Evolutionary conservation across 2,888 invertebrate genomes (phyloP), one percentile per base, ranked within the genome.

Genomic region (Cheilosia pagana): DNA sequence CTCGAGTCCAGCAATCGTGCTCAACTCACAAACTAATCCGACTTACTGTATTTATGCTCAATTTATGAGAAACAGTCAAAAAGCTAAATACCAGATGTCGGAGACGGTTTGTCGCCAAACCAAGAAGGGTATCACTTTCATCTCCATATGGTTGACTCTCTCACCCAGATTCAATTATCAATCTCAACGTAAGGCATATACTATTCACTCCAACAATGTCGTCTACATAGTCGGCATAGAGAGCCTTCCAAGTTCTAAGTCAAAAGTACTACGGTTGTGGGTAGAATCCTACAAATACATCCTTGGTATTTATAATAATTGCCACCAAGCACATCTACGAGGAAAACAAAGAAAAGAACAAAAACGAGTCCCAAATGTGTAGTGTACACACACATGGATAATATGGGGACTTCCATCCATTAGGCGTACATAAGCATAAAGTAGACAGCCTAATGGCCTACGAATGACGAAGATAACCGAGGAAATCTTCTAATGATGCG

Each of bases 381-480:
- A 12, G 43, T 50, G 8, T 23, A 12, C 50, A 10, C 23, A 25
- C 14, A 25, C 14, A 48, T 45, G 48, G 39, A 50, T 71, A 52
- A 60, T 60, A 62, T n/a, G n/a, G 52, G 71, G 60, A 60, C 19
- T 71, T 5, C 23, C 50, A 50, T 71, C 60, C 71, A 71, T 71
- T 71, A 71, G 71, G 39, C 16, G 8, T 52, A 41, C 60, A 60
- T 71, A 52, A 60, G 60, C 12, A 41, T 28, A 60, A 71, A 60
- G 59, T 10, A 45, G 45, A 45, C 31, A 45, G 8, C 39, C 59
- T 50, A 70, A 50, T 71, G 50, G 59, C 52, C 41, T 41, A 43
- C 57, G 25, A 48, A 59, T 70, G 48, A 57, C 57, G 45, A 14
- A 31, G 45, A 45, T 60, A 60, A 28, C 41, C 16, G n/a, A 35